Percentiles rank a stretch among this genome's conserved stretches.
These are phyloP conservation scores for Phenacoccus solenopsis DNA, from an alignment of 1,140 invertebrate species.

Conservation along the genomic window DNA sequence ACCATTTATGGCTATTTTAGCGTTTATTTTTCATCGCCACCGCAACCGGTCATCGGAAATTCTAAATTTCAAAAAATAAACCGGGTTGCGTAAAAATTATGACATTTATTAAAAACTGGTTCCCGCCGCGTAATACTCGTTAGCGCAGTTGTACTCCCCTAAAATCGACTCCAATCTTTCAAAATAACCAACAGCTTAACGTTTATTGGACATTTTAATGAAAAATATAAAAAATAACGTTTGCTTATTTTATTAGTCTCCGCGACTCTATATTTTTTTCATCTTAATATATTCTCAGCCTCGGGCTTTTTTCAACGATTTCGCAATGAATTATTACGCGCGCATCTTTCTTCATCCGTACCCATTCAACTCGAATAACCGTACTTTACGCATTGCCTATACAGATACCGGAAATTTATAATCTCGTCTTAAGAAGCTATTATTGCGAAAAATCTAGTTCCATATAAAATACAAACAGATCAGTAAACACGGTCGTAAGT, in stretches of 20 bases:
- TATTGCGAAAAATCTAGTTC: too few species aligned
- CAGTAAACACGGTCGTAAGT: too few species aligned
- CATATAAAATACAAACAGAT: too few species aligned
- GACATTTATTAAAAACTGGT: background rate
- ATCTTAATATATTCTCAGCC: too few species aligned
- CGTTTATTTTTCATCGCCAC: too few species aligned
- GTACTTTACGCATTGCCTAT: too few species aligned
- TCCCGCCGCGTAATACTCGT: background rate
- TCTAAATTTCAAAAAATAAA: background rate
- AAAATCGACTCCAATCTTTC: background rate
- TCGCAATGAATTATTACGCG: background rate
- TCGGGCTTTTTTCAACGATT: background rate
- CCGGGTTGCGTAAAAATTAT: background rate
- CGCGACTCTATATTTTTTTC: slow-evolving; percentile 3
- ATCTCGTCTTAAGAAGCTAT: too few species aligned
- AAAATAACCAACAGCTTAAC: background rate
- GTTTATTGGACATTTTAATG: background rate
- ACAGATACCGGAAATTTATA: too few species aligned
- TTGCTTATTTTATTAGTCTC: background rate
- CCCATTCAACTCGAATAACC: too few species aligned
- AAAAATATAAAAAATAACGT: background rate
- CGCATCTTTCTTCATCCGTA: too few species aligned
- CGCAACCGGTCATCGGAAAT: background rate
- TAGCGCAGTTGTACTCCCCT: background rate
- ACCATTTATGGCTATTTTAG: too few species aligned